These are phyloP conservation scores for Python bivittatus DNA, from an alignment of 2,113 vertebrate species.

Conservation along the genomic window DNA sequence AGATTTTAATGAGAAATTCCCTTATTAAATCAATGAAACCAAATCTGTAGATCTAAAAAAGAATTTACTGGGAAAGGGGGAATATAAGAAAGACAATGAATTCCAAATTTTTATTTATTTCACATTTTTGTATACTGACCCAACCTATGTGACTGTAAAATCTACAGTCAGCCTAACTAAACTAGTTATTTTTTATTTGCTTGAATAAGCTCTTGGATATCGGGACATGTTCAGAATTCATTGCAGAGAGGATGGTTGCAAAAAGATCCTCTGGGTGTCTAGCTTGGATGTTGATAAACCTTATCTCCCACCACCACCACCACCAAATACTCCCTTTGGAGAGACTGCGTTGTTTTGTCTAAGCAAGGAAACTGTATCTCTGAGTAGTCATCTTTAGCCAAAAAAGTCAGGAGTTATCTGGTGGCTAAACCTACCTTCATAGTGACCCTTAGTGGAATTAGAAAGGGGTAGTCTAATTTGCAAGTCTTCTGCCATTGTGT, in stretches of 20 bases:
- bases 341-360: neutral
- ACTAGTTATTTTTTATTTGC: neutral
- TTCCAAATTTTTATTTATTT: neutral
- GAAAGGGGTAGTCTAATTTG: neutral
- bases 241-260: neutral
- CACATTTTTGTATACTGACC: neutral
- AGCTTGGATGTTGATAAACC: neutral
- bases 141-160: neutral
- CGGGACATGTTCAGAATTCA: neutral
- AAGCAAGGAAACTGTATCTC: neutral
- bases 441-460: neutral
- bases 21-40: neutral
- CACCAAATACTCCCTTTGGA: neutral
- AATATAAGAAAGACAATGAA: neutral
- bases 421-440: neutral
- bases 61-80: neutral
- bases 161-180: neutral
- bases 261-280: neutral
- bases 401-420: neutral
- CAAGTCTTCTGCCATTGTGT: neutral
- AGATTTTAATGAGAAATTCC: neutral
- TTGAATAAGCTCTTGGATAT: neutral
- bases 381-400: neutral
- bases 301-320: neutral
- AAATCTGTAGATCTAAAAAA: neutral